Percentiles rank a stretch among this genome's conserved stretches.
Evolutionary conservation across 2,113 vertebrate species (phyloP).

Genomic region (Silurus meridionalis): DNA sequence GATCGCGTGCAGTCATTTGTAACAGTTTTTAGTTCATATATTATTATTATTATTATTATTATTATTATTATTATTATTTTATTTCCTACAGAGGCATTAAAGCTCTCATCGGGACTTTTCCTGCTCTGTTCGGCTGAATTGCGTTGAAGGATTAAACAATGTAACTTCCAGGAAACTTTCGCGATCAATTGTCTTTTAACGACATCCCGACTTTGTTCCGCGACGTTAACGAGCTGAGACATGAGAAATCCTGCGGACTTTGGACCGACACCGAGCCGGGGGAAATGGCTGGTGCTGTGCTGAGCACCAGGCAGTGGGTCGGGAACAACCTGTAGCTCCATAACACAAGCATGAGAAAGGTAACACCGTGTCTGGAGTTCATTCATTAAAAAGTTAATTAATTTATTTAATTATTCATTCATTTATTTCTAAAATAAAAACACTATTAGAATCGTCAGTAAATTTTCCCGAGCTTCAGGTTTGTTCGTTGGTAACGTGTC

Average conservation of each 20-base stretch:
- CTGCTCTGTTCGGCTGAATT: not conserved
- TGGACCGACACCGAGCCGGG: conserved; percentile 43
- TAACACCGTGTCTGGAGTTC: not conserved
- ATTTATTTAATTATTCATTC: not conserved
- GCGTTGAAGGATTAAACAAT: not conserved
- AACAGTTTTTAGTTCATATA: not conserved
- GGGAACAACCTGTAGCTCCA: conserved; percentile 47
- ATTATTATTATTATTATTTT: not conserved
- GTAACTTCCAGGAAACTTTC: not conserved
- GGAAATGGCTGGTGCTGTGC: conserved; percentile 54
- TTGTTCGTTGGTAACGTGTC: not conserved
- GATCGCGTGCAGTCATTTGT: too few relatives aligned
- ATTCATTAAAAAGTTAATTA: not conserved
- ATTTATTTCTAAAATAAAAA: too few relatives aligned
- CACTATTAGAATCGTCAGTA: too few relatives aligned
- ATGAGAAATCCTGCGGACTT: conserved; percentile 39
- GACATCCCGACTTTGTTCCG: conserved; percentile 57
- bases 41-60: not conserved
- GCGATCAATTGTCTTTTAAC: not conserved
- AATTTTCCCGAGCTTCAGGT: not conserved
- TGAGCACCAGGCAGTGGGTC: conserved; percentile 57
- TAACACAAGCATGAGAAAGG: conserved; percentile 52
- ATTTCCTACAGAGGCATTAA: too few relatives aligned
- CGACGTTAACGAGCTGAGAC: not conserved
- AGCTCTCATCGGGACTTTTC: not conserved